Base-by-base conservation (phyloP, 2,113 vertebrate species). In the human (Homo sapiens) region DNA sequence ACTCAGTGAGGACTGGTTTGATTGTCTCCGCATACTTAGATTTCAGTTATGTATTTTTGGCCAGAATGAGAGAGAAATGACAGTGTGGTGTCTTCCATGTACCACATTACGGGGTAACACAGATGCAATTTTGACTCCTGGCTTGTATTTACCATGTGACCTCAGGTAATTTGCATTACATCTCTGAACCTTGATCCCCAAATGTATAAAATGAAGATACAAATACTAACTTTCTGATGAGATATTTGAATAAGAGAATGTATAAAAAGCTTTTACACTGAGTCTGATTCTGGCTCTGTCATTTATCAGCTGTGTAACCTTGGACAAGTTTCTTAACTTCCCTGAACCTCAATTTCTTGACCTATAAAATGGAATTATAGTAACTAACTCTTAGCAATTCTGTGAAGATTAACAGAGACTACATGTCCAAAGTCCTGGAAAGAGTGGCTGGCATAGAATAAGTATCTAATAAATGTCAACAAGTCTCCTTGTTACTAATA, bases 1-100 rank as follows among this genome's bases (percentile, higher is more conserved):
- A 3, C 38, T 52, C 43, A 27, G 32, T 6, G 1, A 1, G 7
- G 35, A 45, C 18, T 55, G 48, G 22, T 84, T 61, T 79, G 50
- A 38, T 10, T 55, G 32, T 73, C 55, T 23, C n/a, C 25, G 38
- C 9, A 43, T 13, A 55, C 52, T 80, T 61, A 59, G 35, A 86
- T 13, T 23, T 22, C 4, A 27, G 38, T 52, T 61, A 8, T 7
- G 25, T 43, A 8, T 11, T 76, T 95, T 78, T 10, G 14, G 50
- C 30, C 68, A 61, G 27, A 79, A 87, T 8, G 30, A 2, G 18
- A 20, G 27, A 75, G 68, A 78, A 78, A 48, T 68, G 10, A 50
- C n/a, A 4, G 8, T 6, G 1, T 3, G 16, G 1, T 6, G 16
- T 76, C 57, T n/a, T 45, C 17, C 4, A 0, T 12, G 6, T 2